Base-by-base conservation (phyloP, 2,113 vertebrate genomes). In the Rhombomys opimus region DNA sequence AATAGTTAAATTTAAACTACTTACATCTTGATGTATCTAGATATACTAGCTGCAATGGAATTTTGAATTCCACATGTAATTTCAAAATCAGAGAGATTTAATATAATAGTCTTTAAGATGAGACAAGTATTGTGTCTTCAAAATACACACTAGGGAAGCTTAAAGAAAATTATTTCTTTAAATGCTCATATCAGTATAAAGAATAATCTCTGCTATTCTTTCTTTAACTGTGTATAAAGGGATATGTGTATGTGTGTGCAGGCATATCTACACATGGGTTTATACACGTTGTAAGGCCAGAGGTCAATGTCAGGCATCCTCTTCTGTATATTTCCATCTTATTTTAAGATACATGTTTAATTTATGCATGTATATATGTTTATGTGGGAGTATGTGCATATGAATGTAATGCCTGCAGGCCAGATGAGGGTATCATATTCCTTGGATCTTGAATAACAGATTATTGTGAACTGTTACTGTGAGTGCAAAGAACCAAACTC, bases 41-140 rank as follows among this genome's bases (percentile, higher is more conserved):
- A 84, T 52, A 12, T 81, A 81, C n/a, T 20, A 82, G 67, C 75
- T 82, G 7, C 84, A 87, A 67, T 68, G 65, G n/a, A 90, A 87
- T 50, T 86, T 15, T 75, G 57, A 76, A 75, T 57, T 78, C 54
- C 38, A 20, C 75, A 61, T 13, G 70, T n/a, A 70, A 10, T 77
- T 91, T 70, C 22, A 85, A 94, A 92, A 72, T 72, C 59, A 84
- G 35, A 90, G 20, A 65, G n/a, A 67, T 46, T 63, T 89, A 93
- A 72, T 17, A 89, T 59, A 46, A n/a, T 6, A 78, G 50, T 38
- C 32, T 54, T 81, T 73, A 87, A 84, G 59, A 11, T 73, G 38
- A 90, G 32, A 59, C 5, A 75, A 54, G 6, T 17, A 91, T 85
- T 63, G 2, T n/a, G 32, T 50, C 85, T 96, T 95, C 57, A 85